Conservation (phyloP, 2,888 invertebrate genomes). For the Dynastes maya region DNA sequence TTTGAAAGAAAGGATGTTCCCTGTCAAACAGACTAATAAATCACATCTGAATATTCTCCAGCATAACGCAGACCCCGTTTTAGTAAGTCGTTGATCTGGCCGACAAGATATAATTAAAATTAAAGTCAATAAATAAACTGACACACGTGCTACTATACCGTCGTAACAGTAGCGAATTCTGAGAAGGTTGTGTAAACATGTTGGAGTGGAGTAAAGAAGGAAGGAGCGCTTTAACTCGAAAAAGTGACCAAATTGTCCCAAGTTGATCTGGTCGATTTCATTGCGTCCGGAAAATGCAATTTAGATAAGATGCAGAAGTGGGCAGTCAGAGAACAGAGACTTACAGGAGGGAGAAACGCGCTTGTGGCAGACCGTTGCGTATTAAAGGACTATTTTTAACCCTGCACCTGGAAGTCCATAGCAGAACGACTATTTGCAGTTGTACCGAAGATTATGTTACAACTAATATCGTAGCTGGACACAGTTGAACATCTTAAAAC, state of each 20-base stretch:
- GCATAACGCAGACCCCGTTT: constrained; percentile 17
- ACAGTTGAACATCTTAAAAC: not conserved
- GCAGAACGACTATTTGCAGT: not conserved
- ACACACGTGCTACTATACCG: constrained; percentile 28
- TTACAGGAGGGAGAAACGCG: not conserved
- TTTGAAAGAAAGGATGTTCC: constrained; percentile 30
- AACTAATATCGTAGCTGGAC: not conserved
- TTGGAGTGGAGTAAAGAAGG: not conserved
- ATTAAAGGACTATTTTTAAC: constrained; percentile 14
- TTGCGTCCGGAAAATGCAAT: constrained; percentile 7
- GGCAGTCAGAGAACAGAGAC: not conserved
- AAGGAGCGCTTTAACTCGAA: not conserved
- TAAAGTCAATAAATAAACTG: constrained; percentile 41
- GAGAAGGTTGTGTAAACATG: constrained; percentile 14
- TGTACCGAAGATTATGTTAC: not conserved
- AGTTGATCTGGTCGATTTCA: not conserved
- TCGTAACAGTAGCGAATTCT: constrained; percentile 23
- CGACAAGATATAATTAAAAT: constrained; percentile 36
- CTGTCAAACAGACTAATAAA: constrained; percentile 27
- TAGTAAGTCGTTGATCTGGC: constrained; percentile 9
- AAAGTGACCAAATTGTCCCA: constrained; percentile 2
- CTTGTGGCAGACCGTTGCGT: constrained; percentile 3
- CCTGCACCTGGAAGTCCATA: not conserved
- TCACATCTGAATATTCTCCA: constrained; percentile 15
- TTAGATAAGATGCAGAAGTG: constrained; percentile 11